Base-by-base conservation (phyloP, 2,888 invertebrate species). In the Petrolisthes manimaculis region DNA sequence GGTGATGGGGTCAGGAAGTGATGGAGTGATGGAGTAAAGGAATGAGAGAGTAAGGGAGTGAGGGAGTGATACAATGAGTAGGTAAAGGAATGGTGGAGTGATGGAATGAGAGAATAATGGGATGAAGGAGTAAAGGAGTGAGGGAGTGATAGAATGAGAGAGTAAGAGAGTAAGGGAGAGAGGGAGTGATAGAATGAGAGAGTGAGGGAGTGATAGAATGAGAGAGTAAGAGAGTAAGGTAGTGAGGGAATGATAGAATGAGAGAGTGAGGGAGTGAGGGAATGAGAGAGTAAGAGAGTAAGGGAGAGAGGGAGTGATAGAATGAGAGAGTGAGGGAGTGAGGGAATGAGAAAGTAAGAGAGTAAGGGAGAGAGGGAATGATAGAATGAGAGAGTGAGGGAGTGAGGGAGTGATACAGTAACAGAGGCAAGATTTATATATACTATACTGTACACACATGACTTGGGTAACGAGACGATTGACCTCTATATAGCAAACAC, bases 91-190 rank as follows among this genome's bases (percentile, higher is more conserved):
- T 18, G 75, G 9, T 3, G 51, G 75, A 24, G 24, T 51, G 75
- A 75, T 6, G 53, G 37, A 75, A 12, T 51, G 75, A 37, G 37
- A 75, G 37, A 75, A 21, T 51, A 21, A 75, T 14, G 51, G 75
- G 21, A 21, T 37, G 24, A 24, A 5, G 3, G 75, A 75, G 75
- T 37, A 51, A 75, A 24, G 51, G 75, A 75, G 75, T 37, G 75
- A 75, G 75, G 51, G 75, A 75, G 75, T 37, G 75, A 75, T 24
- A 75, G 75, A 75, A 51, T 37, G 75, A 75, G 75, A 75, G 75
- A 24, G 4, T 37, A 5, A 4, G 75, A 75, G 24, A 75, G 24
- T 12, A n/a, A 75, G 75, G 51, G 14, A 24, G 75, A 12, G 24
- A 75, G 67, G 67, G 18, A 67, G 71, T 21, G 71, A n/a, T 18